Percentiles rank a stretch among this genome's conserved stretches.
These are phyloP conservation scores for Caerostris extrusa DNA, from an alignment of 1,140 invertebrate species.

Conservation along the genomic window DNA sequence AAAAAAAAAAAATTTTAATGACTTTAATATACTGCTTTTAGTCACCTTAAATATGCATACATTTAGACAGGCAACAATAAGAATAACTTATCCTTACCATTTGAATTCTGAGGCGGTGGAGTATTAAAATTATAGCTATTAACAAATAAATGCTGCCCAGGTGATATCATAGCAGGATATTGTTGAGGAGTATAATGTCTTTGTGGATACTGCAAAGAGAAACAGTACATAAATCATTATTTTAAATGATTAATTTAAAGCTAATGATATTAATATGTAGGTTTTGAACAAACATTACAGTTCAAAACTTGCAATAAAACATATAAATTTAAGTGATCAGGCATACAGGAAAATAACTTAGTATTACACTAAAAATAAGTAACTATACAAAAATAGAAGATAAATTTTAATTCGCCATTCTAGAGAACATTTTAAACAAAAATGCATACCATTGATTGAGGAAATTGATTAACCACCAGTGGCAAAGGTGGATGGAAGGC, in stretches of 20 bases:
- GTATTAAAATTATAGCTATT: constrained; percentile 15
- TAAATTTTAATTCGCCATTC: too few species aligned
- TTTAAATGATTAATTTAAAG: too few species aligned
- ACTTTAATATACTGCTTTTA: too few species aligned
- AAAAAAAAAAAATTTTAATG: too few species aligned
- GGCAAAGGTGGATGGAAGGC: not conserved
- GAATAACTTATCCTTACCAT: constrained; percentile 11
- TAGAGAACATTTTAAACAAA: not conserved
- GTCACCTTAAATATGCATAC: not conserved
- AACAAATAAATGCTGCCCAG: not conserved
- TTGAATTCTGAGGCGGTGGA: constrained; percentile 15
- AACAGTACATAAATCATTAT: too few species aligned
- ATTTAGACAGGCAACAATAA: not conserved
- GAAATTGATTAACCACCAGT: not conserved
- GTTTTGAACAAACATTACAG: too few species aligned
- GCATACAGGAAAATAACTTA: too few species aligned
- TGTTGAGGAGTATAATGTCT: not conserved
- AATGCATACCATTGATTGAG: constrained; percentile 8
- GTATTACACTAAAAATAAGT: too few species aligned
- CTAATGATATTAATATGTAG: too few species aligned
- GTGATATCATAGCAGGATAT: not conserved
- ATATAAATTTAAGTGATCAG: too few species aligned
- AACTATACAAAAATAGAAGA: too few species aligned
- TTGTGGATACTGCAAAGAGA: constrained; percentile 31
- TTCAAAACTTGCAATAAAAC: too few species aligned